These are phyloP conservation scores for Parazoanthus swiftii DNA, from an alignment of 92 coral and sea anemone genomes.

Conservation along the genomic window DNA sequence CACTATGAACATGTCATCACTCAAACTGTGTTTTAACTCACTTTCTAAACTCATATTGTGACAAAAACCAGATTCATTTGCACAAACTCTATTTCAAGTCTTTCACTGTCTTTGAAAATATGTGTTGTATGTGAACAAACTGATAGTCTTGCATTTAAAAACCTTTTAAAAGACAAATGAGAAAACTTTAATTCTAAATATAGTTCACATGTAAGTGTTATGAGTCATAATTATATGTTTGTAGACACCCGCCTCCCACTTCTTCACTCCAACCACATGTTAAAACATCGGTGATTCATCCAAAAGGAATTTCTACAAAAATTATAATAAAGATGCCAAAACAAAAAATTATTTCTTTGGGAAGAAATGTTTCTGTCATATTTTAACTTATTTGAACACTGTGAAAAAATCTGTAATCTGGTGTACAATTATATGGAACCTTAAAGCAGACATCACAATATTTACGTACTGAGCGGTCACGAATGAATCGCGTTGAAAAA, in stretches of 20 bases:
- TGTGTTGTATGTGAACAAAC: no score
- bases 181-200: slow-evolving; percentile 14
- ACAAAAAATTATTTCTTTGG: neutral
- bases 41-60: neutral
- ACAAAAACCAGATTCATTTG: no score
- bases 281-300: slow-evolving; percentile 26
- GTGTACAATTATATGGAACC: no score
- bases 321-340: neutral
- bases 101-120: no score
- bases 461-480: no score
- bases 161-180: neutral
- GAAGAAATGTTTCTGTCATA: neutral
- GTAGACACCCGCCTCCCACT: neutral
- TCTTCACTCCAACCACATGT: neutral
- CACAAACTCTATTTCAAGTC: no score
- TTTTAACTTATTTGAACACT: neutral
- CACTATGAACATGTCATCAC: neutral
- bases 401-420: no score
- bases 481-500: no score
- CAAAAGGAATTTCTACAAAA: neutral
- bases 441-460: no score
- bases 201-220: slow-evolving; percentile 25
- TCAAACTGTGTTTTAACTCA: neutral
- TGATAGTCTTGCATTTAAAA: neutral
- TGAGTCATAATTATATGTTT: neutral